Percentiles rank a stretch among this genome's conserved stretches.
Conservation (phyloP, 2,888 invertebrate species). For the Gasteruption jaculator region DNA sequence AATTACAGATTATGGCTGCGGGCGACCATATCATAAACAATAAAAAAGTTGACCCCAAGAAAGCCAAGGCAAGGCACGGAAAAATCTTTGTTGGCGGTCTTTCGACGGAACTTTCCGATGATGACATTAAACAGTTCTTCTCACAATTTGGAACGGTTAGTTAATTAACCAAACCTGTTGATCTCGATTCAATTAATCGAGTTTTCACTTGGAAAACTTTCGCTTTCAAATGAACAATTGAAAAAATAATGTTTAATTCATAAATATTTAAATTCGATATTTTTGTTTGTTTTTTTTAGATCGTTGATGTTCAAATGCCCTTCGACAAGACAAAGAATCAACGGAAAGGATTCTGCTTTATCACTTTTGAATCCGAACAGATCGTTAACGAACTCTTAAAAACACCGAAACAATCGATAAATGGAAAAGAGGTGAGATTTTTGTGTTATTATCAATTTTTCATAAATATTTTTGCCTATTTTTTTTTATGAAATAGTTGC, state of each 20-base stretch:
- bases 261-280: slow-evolving; percentile 4
- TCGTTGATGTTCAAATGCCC: slow-evolving; percentile 94
- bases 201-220: not conserved
- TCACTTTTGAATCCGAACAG: slow-evolving; percentile 94
- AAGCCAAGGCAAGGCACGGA: slow-evolving; percentile 90
- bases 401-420: slow-evolving; percentile 88
- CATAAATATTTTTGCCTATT: not conserved
- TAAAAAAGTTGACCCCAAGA: slow-evolving; percentile 94
- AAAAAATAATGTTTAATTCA: slow-evolving; percentile 2
- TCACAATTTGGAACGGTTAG: slow-evolving; percentile 88
- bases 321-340: slow-evolving; percentile 96
- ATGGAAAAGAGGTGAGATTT: slow-evolving; percentile 76
- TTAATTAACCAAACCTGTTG: slow-evolving; percentile 34
- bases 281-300: slow-evolving; percentile 58
- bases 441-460: not conserved
- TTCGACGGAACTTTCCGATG: slow-evolving; percentile 87
- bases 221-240: not conserved
- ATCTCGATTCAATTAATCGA: not conserved
- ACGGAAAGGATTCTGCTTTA: slow-evolving; percentile 95
- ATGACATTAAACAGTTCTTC: slow-evolving; percentile 91
- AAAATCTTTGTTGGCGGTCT: slow-evolving; percentile 97
- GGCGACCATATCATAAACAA: slow-evolving; percentile 91
- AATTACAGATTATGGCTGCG: slow-evolving; percentile 62
- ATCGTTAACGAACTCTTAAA: slow-evolving; percentile 88
- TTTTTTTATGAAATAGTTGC: not conserved